Evolutionary conservation across 2,113 vertebrate species (phyloP), one percentile per base, ranked within the genome.

Genomic region (Poeciliopsis occidentalis): DNA sequence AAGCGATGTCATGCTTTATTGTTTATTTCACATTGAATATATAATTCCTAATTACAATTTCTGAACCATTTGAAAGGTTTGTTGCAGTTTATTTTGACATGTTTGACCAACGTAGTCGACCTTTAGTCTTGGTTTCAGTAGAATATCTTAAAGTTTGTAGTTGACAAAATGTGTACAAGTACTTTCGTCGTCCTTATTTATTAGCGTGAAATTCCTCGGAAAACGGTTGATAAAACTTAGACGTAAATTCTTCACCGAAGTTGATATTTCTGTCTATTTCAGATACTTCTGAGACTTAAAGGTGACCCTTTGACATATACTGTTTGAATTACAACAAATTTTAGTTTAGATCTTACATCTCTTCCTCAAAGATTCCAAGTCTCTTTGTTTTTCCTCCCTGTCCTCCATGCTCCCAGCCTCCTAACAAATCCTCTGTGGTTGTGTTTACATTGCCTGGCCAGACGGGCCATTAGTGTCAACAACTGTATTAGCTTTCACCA

Each of bases 401-500:
- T 62, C 64, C 32, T 57, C 22, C 51, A 57, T 57, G 29, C 13
- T 27, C 62, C 60, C 12, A 30, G 66, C 63, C 62, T 26, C 66
- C 24, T 32, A 66, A 2, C 67, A 62, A 47, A 30, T 60, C 34
- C 26, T 12, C 6, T 47, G 1, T 37, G 17, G 13, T 29, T 37
- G 65, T 89, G 81, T 87, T 84, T 78, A 76, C 29, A 6, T 76
- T 80, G 70, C 60, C 60, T 27, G n/a, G n/a, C 71, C 60, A n/a
- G 22, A n/a, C 47, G 34, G 47, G 67, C 22, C 69, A 57, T 72
- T 74, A 64, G 24, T 29, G 32, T 57, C n/a, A 3, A 75, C 65
- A 54, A 47, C 73, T 19, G 75, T 71, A 30, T 79, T 63, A 0
- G 37, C 63, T 30, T 71, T 62, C 62, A 60, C 78, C 51, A 77